Conservation (phyloP, 1,140 invertebrate species). For the Drosophila teissieri region DNA sequence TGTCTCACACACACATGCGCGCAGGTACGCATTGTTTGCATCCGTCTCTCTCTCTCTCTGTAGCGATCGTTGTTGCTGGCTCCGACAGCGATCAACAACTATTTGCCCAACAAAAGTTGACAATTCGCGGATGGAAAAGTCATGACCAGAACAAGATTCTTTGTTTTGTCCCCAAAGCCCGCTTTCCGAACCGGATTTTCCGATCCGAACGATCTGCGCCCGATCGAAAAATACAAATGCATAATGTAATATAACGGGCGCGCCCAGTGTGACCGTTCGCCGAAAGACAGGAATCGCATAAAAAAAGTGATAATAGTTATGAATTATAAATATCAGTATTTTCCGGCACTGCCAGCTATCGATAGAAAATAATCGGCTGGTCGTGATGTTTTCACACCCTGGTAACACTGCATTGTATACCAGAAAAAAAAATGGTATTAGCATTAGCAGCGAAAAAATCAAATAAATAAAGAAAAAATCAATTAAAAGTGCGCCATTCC, state of each 20-base stretch:
- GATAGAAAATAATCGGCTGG: background rate
- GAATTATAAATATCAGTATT: no score
- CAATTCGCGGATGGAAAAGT: background rate
- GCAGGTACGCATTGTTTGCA: slow-evolving; percentile 19
- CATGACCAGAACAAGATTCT: slow-evolving; percentile 16
- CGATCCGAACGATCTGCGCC: background rate
- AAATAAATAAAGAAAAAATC: slow-evolving; percentile 31
- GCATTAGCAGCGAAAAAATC: slow-evolving; percentile 28
- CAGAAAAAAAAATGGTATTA: slow-evolving; percentile 11
- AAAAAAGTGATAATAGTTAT: background rate
- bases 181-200: background rate
- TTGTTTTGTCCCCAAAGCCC: slow-evolving; percentile 5
- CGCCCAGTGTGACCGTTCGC: background rate
- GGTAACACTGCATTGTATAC: slow-evolving; percentile 16
- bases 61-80: background rate
- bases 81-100: background rate
- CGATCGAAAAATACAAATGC: background rate
- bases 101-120: background rate
- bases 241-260: background rate
- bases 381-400: background rate
- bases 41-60: background rate
- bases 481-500: background rate
- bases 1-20: slow-evolving; percentile 8
- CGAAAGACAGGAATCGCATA: background rate
- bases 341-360: background rate